These are phyloP conservation scores for Tapirus indicus DNA, from an alignment of 2,797 vertebrate genomes.

Conservation along the genomic window DNA sequence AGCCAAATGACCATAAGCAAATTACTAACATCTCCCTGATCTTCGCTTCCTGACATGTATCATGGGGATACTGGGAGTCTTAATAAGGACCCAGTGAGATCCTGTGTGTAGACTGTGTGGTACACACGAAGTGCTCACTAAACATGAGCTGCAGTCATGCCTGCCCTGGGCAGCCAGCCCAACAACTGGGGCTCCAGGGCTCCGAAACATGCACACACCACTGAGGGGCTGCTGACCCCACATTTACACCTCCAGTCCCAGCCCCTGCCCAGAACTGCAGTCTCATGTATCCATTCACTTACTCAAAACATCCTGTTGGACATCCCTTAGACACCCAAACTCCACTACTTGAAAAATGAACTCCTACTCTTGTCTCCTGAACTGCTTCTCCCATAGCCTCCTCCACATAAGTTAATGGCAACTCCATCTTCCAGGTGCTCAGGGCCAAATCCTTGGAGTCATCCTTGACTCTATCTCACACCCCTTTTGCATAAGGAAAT, in stretches of 20 bases:
- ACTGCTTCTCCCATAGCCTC: neutral
- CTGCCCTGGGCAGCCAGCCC: neutral
- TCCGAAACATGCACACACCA: neutral
- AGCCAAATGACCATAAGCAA: neutral
- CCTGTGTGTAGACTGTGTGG: accelerated
- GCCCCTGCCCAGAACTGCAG: neutral
- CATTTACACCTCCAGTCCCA: accelerated
- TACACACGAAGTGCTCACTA: neutral
- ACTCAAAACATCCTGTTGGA: accelerated
- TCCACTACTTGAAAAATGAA: neutral
- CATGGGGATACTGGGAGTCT: accelerated
- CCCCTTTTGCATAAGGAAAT: neutral
- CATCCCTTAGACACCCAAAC: neutral
- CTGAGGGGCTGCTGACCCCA: neutral
- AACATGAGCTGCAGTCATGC: neutral
- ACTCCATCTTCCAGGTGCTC: too few relatives aligned
- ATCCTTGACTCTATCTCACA: neutral
- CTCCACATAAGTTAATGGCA: neutral
- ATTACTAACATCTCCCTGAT: neutral
- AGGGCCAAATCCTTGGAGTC: accelerated
- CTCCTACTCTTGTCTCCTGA: neutral
- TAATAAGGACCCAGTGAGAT: neutral
- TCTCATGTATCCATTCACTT: neutral
- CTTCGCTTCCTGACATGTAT: neutral
- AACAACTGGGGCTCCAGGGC: neutral